Evolutionary conservation across 2,113 vertebrate species (phyloP).

Genomic region (Cairina moschata): DNA sequence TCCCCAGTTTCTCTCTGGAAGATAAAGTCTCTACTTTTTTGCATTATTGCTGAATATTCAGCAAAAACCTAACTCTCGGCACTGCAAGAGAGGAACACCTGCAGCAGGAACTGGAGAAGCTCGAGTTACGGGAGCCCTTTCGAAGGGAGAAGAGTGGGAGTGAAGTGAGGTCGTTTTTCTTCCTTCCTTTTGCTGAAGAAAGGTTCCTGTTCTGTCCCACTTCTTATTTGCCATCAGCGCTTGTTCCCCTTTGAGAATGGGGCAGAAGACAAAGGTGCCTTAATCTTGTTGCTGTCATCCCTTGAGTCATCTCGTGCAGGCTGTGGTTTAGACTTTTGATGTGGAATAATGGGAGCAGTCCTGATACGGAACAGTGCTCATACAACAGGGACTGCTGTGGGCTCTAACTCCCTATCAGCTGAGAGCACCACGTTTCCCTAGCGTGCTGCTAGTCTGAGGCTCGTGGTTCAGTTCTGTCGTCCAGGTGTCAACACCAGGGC

Average conservation of each 20-base stretch:
- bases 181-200: background rate
- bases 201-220: background rate
- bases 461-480: background rate
- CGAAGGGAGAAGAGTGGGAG: background rate
- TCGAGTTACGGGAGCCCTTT: background rate
- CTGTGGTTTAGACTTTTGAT: background rate
- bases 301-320: background rate
- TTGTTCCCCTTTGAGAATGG: background rate
- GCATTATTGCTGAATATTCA: background rate
- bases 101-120: background rate
- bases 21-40: background rate
- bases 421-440: background rate
- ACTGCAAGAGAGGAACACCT: background rate
- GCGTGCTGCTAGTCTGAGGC: background rate
- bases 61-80: background rate
- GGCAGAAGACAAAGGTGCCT: background rate
- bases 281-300: background rate
- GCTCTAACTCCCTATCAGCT: background rate
- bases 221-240: background rate
- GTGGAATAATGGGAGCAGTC: background rate
- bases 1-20: background rate
- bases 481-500: background rate
- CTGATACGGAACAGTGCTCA: background rate
- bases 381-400: background rate
- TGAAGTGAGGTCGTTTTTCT: background rate